Percentiles rank a stretch among this genome's conserved stretches.
phyloP scores from a whole-genome alignment of 2,797 vertebrate genomes.

The Chlorospingus flavigularis region DNA sequence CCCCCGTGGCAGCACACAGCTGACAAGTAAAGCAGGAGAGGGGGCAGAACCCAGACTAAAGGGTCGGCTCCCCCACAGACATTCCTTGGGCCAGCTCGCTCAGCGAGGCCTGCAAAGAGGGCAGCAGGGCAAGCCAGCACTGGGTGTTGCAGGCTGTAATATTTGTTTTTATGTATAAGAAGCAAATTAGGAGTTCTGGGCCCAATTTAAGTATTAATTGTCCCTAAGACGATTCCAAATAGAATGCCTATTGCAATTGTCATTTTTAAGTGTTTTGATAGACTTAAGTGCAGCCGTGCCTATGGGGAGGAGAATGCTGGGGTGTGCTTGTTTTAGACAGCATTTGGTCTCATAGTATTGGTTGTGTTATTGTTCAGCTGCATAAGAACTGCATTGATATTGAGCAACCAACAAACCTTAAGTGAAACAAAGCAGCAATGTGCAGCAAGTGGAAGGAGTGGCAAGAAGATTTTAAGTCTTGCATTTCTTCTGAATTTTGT shows the following conservation, averaged over 20 bases:
- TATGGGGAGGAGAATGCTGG: not conserved
- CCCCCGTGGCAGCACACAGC: not conserved
- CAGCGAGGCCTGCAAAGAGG: not conserved
- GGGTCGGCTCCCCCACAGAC: rapidly evolving
- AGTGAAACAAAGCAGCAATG: not conserved
- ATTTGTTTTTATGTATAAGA: not conserved
- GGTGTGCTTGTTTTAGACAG: not conserved
- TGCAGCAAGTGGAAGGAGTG: not conserved
- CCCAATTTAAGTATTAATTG: not conserved
- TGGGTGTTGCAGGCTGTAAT: not conserved
- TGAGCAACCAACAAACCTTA: not conserved
- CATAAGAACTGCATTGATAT: rapidly evolving
- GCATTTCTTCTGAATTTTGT: not conserved
- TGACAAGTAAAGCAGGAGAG: not conserved
- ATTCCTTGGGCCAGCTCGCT: rapidly evolving
- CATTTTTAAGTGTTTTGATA: not conserved
- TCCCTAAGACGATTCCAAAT: not conserved
- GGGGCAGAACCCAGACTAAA: rapidly evolving
- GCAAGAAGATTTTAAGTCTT: not conserved
- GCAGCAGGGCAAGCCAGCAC: not conserved
- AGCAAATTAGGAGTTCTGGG: not conserved
- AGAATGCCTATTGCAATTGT: not conserved
- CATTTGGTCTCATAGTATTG: not conserved
- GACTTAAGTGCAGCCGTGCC: not conserved
- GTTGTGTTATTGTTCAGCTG: not conserved